Conservation (phyloP, 2,888 invertebrate genomes). For the Megastigmus dorsalis region DNA sequence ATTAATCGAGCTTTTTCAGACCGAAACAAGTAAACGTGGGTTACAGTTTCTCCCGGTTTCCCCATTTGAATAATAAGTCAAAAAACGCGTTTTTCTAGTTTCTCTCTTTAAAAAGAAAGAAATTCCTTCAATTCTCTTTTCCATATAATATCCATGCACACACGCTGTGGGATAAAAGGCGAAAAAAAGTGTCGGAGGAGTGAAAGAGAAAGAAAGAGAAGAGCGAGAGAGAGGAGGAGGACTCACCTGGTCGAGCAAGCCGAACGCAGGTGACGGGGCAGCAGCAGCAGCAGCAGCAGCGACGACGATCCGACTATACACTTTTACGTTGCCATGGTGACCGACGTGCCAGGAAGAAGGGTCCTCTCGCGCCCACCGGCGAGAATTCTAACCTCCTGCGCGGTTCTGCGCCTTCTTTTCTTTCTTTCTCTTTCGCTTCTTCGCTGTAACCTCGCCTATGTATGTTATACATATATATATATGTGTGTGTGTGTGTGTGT, state of each 20-base stretch:
- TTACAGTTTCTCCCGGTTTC: too few relatives aligned
- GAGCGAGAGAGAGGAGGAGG: slow-evolving; percentile 37
- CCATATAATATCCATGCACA: too few relatives aligned
- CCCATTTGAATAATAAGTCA: too few relatives aligned
- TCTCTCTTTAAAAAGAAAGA: too few relatives aligned
- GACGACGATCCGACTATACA: slow-evolving; percentile 10
- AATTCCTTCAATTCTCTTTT: neutral
- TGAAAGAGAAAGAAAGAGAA: too few relatives aligned
- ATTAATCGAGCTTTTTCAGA: too few relatives aligned
- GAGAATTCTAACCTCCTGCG: slow-evolving; percentile 32
- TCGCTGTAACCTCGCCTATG: neutral
- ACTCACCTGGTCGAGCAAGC: slow-evolving; percentile 19
- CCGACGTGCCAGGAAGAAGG: slow-evolving; percentile 53
- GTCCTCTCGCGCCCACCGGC: slow-evolving; percentile 21
- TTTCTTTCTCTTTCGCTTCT: slow-evolving; percentile 25
- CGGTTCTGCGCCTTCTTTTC: neutral
- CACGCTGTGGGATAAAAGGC: neutral
- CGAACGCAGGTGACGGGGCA: slow-evolving; percentile 26
- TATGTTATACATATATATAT: neutral
- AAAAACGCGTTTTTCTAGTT: too few relatives aligned
- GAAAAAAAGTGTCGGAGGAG: neutral
- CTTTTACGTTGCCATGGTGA: slow-evolving; percentile 61
- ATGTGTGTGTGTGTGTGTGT: neutral
- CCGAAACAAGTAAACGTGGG: too few relatives aligned
- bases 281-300: slow-evolving; percentile 1